Base-by-base conservation (phyloP, 2,888 invertebrate genomes). In the Eupithecia dodoneata region DNA sequence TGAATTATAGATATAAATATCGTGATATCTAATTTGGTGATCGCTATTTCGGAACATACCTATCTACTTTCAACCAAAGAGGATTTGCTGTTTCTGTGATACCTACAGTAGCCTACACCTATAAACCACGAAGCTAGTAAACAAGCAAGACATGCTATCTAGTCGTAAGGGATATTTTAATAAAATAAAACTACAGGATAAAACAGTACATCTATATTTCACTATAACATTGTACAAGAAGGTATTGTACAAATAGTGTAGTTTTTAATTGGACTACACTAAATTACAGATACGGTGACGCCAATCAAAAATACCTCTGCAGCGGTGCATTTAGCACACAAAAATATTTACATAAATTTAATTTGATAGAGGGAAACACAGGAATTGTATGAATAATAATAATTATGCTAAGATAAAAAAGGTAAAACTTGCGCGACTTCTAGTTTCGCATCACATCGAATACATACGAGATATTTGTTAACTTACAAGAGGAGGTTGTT, bases 181-280 rank as follows among this genome's bases (percentile, higher is more conserved):
- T 45, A 69, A 73, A 88, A 89, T 86, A 75, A 88, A 89, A 89
- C 87, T 81, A 83, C 18, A 59, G 76, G 69, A 76, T 91, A 91
- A 93, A 94, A 94, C 94, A 94, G 90, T 94, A 94, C 93, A 91
- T 94, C 94, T 94, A 94, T 94, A 94, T 94, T 94, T 94, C 94
- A 94, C 94, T 94, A 93, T 94, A 94, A 94, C 94, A 94, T 94
- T 91, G 94, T 93, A 93, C 91, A 92, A 91, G 91, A 92, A 91
- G 91, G 85, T 92, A 91, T 92, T 93, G 91, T 94, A 94, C 92
- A 94, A 93, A 90, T 90, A 87, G 91, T 91, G 89, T 91, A 72
- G 87, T 90, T 82, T 67, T 42, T 80, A 75, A 84, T 84, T 85
- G 82, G 81, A 85, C 86, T 85, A 87, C 82, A 80, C 82, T 85